Percentiles rank a stretch among this genome's conserved stretches.
phyloP scores from a whole-genome alignment of 2,888 invertebrate genomes.

The Meteorus cinctellus region DNA sequence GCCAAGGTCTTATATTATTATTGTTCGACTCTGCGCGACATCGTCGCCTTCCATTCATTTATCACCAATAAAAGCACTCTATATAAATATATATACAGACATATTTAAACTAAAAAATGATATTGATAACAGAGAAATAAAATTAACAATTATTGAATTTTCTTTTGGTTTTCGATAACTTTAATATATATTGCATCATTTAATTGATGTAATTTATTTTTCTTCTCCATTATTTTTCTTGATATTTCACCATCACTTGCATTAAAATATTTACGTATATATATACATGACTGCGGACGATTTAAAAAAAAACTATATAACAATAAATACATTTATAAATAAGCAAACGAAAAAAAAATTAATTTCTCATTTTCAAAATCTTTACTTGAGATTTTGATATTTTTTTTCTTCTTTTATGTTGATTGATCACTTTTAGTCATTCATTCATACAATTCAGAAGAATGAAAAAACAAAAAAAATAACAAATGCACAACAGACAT shows the following conservation, averaged over 20 bases:
- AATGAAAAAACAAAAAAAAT: no score
- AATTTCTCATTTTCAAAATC: conserved; percentile 1
- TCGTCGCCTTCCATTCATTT: not conserved
- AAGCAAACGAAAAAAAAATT: conserved; percentile 10
- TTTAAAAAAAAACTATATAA: conserved; percentile 30
- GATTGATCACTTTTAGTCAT: not conserved
- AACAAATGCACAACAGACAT: not conserved
- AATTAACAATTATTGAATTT: not conserved
- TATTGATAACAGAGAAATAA: not conserved
- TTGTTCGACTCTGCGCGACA: conserved; percentile 41
- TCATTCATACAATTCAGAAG: not conserved
- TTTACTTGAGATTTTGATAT: not conserved
- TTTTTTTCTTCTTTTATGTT: not conserved
- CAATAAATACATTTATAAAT: conserved; percentile 35
- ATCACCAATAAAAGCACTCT: not conserved
- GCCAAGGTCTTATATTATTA: conserved; percentile 61
- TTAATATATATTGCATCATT: not conserved
- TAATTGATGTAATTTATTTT: not conserved
- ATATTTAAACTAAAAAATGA: no score
- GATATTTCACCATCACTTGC: not conserved
- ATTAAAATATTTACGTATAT: conserved; percentile 23
- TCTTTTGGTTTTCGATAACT: not conserved
- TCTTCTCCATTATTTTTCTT: not conserved
- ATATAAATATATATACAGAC: not conserved
- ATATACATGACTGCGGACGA: not conserved